These are phyloP conservation scores for Canis aureus DNA, from an alignment of 2,113 vertebrate species.

Conservation along the genomic window DNA sequence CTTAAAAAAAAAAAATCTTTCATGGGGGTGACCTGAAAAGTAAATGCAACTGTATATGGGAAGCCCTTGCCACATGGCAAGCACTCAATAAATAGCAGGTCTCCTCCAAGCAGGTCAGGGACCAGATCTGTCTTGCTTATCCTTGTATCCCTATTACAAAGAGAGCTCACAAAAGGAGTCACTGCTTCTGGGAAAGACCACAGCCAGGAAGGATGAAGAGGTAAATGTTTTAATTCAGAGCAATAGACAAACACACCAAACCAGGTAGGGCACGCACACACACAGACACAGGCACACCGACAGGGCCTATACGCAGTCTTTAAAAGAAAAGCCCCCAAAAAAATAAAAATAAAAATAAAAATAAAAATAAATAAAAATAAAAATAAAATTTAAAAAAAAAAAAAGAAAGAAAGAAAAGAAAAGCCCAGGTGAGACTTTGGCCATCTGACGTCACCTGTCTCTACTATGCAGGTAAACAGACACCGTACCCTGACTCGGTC, in stretches of 20 bases:
- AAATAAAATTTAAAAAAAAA: too few relatives aligned
- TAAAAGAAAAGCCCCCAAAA: neutral
- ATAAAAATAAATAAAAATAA: too few relatives aligned
- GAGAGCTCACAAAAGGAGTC: neutral
- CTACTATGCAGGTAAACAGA: neutral
- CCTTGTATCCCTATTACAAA: neutral
- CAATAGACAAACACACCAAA: constrained; percentile 38
- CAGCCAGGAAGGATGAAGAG: neutral
- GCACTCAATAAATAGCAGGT: neutral
- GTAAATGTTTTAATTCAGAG: neutral
- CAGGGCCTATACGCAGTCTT: neutral
- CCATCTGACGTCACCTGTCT: neutral
- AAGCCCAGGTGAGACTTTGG: constrained; percentile 32
- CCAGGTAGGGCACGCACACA: neutral
- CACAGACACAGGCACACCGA: neutral
- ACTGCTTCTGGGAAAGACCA: neutral
- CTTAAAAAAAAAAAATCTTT: neutral
- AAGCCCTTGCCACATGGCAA: neutral
- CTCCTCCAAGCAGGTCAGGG: neutral
- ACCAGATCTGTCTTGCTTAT: neutral
- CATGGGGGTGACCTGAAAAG: neutral
- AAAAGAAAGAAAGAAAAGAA: neutral
- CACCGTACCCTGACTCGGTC: neutral
- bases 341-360: too few relatives aligned
- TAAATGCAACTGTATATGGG: neutral